Base-by-base conservation (phyloP, 2,888 invertebrate genomes). In the Caenorhabditis afra region DNA sequence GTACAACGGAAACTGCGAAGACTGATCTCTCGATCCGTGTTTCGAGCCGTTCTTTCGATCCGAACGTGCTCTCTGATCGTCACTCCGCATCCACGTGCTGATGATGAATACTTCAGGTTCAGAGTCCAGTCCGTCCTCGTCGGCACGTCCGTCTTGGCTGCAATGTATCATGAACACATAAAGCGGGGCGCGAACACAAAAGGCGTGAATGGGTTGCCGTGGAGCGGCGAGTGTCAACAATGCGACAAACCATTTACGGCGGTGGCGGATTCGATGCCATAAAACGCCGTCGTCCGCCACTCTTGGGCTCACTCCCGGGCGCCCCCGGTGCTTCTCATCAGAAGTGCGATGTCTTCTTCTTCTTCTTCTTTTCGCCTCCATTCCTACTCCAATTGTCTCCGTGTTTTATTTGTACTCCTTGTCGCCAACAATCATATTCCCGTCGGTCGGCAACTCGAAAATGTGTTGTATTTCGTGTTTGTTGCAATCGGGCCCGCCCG, bases 391-490 rank as follows among this genome's bases (percentile, higher is more conserved):
- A 49, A 16, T 70, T 59, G 39, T 47, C 20, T 57, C 55, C 14
- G n/a, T 53, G 22, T 45, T 29, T 45, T 11, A 29, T 47, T 41
- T 20, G 53, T 61, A 55, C 41, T 62, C 37, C 57, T 64, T 57
- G 49, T 71, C 45, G 47, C 49, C 71, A 16, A 49, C 29, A 29
- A 29, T 29, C 29, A 12, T 47, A 39, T 29, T 62, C n/a, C n/a
- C 39, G 41, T 53, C 61, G 53, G 22, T 53, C 61, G 62, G 61
- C 64, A 57, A 70, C 70, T 70, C 62, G 47, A 52, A 47, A 71
- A 71, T 71, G 71, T 71, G 71, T 71, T 71, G 62, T 64, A 57
- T 71, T 64, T 71, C 71, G 64, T 71, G 64, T 71, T 62, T 71
- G 62, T 64, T 71, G 71, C 55, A 62, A 53, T 62, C 53, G 49